A percentile compares a stretch with the other conserved stretches of the same genome.
Conservation (phyloP, 2,888 invertebrate species). For the Sesia apiformis region DNA sequence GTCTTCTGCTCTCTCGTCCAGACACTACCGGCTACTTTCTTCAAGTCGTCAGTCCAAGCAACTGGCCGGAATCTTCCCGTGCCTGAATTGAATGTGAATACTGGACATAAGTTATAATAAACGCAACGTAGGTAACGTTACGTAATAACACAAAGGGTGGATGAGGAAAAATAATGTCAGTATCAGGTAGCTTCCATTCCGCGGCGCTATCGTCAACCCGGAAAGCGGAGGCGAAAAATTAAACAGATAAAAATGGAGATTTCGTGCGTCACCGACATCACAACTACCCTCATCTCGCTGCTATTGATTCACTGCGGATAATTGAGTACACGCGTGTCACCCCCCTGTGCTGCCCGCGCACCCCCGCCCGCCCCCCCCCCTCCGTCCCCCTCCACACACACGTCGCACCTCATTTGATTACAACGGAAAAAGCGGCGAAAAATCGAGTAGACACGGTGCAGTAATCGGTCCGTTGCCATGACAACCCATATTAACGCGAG, state of each 20-base stretch:
- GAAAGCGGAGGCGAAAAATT: slow-evolving; percentile 24
- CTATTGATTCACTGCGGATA: slow-evolving; percentile 75
- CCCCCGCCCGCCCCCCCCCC: slow-evolving; percentile 14
- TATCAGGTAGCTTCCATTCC: too few relatives aligned
- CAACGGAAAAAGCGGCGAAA: slow-evolving; percentile 74
- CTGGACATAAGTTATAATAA: too few relatives aligned
- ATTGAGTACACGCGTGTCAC: slow-evolving; percentile 73
- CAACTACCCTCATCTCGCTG: slow-evolving; percentile 68
- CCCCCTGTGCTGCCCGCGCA: slow-evolving; percentile 22
- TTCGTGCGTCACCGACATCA: slow-evolving; percentile 52
- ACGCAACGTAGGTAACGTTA: too few relatives aligned
- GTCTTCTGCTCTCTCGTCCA: too few relatives aligned
- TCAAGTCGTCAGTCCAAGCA: too few relatives aligned
- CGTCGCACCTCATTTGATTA: slow-evolving; percentile 73
- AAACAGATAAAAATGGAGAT: slow-evolving; percentile 51
- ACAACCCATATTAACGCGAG: slow-evolving; percentile 67
- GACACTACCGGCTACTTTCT: too few relatives aligned
- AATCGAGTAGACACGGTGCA: slow-evolving; percentile 69
- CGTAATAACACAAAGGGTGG: too few relatives aligned
- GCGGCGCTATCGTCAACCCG: background rate
- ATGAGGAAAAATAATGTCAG: too few relatives aligned
- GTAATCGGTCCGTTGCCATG: slow-evolving; percentile 67
- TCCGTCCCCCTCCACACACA: slow-evolving; percentile 33
- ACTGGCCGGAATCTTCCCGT: too few relatives aligned
- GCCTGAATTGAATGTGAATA: too few relatives aligned